A percentile compares a stretch with the other conserved stretches of the same genome.
phyloP scores from a whole-genome alignment of 1,140 invertebrate species.

The Drosophila murphyi region DNA sequence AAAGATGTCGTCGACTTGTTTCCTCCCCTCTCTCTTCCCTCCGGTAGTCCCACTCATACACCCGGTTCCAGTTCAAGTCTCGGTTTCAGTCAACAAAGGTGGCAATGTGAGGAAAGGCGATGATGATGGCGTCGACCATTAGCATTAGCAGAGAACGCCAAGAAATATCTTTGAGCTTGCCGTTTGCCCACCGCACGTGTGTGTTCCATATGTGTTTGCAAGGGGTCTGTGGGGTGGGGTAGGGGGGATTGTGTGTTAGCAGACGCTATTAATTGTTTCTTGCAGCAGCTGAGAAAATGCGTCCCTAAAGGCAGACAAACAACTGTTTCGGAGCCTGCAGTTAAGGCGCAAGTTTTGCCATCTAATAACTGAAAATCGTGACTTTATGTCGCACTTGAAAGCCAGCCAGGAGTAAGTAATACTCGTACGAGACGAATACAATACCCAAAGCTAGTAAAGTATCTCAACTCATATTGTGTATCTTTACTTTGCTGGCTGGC shows the following conservation, averaged over 20 bases:
- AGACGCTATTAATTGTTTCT: constrained; percentile 81
- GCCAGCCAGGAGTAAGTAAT: constrained; percentile 26
- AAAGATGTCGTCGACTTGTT: constrained; percentile 25
- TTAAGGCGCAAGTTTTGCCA: constrained; percentile 55
- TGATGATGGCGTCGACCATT: constrained; percentile 58
- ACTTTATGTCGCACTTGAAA: constrained; percentile 80
- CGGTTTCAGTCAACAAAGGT: constrained; percentile 64
- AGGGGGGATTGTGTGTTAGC: constrained; percentile 29
- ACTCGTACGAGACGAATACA: constrained; percentile 46
- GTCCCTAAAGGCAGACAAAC: constrained; percentile 48
- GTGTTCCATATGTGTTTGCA: constrained; percentile 7
- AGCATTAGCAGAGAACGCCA: constrained; percentile 35
- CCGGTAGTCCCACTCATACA: not conserved
- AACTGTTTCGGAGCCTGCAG: constrained; percentile 50
- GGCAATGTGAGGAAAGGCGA: constrained; percentile 56
- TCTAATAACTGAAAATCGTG: constrained; percentile 83
- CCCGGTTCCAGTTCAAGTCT: not conserved
- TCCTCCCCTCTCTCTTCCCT: not conserved
- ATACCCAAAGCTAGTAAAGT: constrained; percentile 45
- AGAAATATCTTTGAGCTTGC: constrained; percentile 63
- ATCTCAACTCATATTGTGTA: constrained; percentile 50
- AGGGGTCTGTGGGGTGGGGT: not conserved
- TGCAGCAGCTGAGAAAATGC: constrained; percentile 61
- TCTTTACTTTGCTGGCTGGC: constrained; percentile 12
- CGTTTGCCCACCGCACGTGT: constrained; percentile 55